A percentile compares a stretch with the other conserved stretches of the same genome.
These are phyloP conservation scores for Scaptomyza hsui DNA, from an alignment of 1,140 invertebrate genomes.

Conservation along the genomic window DNA sequence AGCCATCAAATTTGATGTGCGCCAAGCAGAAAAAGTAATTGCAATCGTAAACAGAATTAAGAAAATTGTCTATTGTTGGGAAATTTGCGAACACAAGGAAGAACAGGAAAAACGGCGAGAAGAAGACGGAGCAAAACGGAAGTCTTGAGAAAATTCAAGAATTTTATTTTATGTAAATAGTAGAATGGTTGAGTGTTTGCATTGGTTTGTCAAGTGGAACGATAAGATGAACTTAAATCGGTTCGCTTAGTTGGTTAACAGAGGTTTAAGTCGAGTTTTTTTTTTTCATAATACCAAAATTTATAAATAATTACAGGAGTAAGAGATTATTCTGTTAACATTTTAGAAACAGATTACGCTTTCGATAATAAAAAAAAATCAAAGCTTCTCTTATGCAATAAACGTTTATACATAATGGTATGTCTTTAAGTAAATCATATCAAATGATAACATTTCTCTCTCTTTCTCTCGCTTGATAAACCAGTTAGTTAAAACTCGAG, in stretches of 20 bases:
- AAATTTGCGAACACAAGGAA: slow-evolving; percentile 9
- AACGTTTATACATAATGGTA: not conserved
- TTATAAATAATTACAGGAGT: too few relatives aligned
- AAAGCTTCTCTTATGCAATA: too few relatives aligned
- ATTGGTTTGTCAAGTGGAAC: not conserved
- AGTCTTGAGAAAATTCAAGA: not conserved
- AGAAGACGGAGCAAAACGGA: not conserved
- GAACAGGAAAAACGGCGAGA: not conserved
- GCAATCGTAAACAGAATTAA: slow-evolving; percentile 46
- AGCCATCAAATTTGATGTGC: slow-evolving; percentile 44
- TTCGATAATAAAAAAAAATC: not conserved
- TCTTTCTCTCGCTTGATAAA: too few relatives aligned
- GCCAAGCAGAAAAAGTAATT: slow-evolving; percentile 42
- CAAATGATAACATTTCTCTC: not conserved
- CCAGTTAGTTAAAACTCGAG: not conserved
- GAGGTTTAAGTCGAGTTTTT: not conserved
- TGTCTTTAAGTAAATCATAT: slow-evolving; percentile 1
- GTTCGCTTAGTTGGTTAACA: not conserved
- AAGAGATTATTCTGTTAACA: too few relatives aligned
- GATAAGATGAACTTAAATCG: not conserved
- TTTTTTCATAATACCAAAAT: too few relatives aligned
- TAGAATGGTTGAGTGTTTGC: not conserved
- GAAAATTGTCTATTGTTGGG: slow-evolving; percentile 35
- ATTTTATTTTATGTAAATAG: slow-evolving; percentile 17
- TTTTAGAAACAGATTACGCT: not conserved